Conservation (phyloP, 2,888 invertebrate genomes). For the Protophormia terraenovae region DNA sequence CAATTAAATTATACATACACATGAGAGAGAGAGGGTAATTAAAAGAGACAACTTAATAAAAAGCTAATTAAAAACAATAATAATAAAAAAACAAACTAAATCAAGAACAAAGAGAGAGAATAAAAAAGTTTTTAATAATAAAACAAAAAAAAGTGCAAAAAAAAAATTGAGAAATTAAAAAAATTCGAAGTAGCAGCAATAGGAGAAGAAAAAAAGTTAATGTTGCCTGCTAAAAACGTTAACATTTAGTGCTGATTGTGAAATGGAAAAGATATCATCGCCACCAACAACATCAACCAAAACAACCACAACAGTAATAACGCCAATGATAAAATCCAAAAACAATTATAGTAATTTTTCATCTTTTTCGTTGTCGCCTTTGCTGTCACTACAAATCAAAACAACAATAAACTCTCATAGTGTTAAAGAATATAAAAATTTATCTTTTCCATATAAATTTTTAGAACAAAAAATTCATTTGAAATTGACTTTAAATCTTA, state of each 20-base stretch:
- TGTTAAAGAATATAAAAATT: slow-evolving; percentile 38
- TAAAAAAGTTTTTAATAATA: not conserved
- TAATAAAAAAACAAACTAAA: slow-evolving; percentile 9
- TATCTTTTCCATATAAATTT: slow-evolving; percentile 30
- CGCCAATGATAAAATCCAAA: slow-evolving; percentile 47
- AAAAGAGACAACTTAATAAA: not conserved
- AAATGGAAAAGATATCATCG: slow-evolving; percentile 74
- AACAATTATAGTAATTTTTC: not conserved
- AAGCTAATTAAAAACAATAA: slow-evolving; percentile 24
- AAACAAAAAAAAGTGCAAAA: slow-evolving; percentile 30
- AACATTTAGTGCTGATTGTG: slow-evolving; percentile 73
- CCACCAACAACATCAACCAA: not conserved
- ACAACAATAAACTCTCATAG: slow-evolving; percentile 40
- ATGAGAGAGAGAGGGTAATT: slow-evolving; percentile 6
- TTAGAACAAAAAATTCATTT: slow-evolving; percentile 14
- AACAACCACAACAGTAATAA: slow-evolving; percentile 13
- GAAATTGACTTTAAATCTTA: slow-evolving; percentile 24
- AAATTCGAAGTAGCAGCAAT: not conserved
- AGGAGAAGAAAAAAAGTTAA: slow-evolving; percentile 33
- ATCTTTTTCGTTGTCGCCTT: not conserved
- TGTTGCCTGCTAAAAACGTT: slow-evolving; percentile 48
- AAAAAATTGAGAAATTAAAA: slow-evolving; percentile 23
- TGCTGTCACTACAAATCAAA: not conserved
- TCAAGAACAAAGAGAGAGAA: slow-evolving; percentile 42
- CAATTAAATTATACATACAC: not conserved